These are phyloP conservation scores for Sarcophaga subvicina DNA, from an alignment of 2,888 invertebrate species.

Conservation along the genomic window DNA sequence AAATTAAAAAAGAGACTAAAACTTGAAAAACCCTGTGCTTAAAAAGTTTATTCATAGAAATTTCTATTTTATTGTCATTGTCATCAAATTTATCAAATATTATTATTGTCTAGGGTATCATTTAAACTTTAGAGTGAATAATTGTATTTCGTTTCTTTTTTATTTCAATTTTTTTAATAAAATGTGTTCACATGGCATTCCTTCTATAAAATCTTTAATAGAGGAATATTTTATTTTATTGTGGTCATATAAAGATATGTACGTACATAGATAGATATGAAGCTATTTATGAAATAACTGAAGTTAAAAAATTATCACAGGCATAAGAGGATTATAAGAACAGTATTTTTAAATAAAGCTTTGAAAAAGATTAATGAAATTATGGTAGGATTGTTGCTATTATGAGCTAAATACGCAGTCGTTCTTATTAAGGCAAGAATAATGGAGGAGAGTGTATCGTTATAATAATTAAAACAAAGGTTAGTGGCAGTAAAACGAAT, in stretches of 20 bases:
- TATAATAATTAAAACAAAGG: too few species aligned
- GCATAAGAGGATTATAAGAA: too few species aligned
- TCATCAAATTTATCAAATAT: slow-evolving; percentile 14
- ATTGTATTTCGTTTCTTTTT: slow-evolving; percentile 6
- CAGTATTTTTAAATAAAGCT: too few species aligned
- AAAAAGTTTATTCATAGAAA: background rate
- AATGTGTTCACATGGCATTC: slow-evolving; percentile 3
- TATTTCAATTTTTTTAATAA: background rate
- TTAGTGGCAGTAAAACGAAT: too few species aligned
- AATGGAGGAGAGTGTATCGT: too few species aligned
- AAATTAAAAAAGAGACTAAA: too few species aligned
- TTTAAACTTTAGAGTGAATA: slow-evolving; percentile 18
- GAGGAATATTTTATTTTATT: slow-evolving; percentile 9
- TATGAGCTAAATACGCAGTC: too few species aligned
- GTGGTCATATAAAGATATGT: background rate
- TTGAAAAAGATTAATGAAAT: too few species aligned
- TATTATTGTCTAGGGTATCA: slow-evolving; percentile 34
- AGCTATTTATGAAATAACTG: background rate
- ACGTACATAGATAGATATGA: background rate
- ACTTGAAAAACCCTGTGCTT: too few species aligned
- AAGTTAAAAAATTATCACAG: too few species aligned
- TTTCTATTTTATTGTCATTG: slow-evolving; percentile 15
- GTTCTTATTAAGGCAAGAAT: too few species aligned
- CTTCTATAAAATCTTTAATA: background rate
- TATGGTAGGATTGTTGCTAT: too few species aligned